Conservation (phyloP, 2,888 invertebrate genomes). For the Nebria salina region DNA sequence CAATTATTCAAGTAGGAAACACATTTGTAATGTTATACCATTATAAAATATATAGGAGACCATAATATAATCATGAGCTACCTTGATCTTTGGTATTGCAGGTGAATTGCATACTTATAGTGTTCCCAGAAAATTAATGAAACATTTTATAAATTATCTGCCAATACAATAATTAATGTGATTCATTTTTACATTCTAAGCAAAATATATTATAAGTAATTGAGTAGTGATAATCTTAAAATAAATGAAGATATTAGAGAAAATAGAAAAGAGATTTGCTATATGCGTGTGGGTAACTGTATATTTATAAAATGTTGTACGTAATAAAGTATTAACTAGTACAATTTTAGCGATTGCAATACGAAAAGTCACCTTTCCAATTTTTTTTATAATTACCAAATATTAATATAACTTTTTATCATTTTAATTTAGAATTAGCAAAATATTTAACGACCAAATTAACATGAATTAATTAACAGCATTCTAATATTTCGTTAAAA, state of each 20-base stretch:
- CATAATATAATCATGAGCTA: neutral
- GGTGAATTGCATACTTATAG: neutral
- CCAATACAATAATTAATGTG: neutral
- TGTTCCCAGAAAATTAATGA: neutral
- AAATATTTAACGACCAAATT: neutral
- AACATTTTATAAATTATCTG: neutral
- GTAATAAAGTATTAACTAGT: neutral
- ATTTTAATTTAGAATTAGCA: neutral
- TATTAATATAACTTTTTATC: neutral
- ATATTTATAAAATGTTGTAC: neutral
- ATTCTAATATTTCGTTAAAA: neutral
- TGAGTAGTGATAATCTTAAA: too few species aligned
- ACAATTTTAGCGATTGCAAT: neutral
- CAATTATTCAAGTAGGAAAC: neutral
- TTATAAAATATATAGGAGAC: neutral
- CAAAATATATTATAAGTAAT: too few species aligned
- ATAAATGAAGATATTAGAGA: too few species aligned
- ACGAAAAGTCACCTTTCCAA: neutral
- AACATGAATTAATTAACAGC: neutral
- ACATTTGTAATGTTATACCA: neutral
- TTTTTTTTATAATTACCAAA: neutral
- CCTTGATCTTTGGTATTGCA: neutral
- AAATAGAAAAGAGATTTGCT: too few species aligned
- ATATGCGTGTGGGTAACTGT: neutral
- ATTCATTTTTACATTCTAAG: too few species aligned